These are phyloP conservation scores for Microctonus hyperodae DNA, from an alignment of 2,888 invertebrate genomes.

Conservation along the genomic window DNA sequence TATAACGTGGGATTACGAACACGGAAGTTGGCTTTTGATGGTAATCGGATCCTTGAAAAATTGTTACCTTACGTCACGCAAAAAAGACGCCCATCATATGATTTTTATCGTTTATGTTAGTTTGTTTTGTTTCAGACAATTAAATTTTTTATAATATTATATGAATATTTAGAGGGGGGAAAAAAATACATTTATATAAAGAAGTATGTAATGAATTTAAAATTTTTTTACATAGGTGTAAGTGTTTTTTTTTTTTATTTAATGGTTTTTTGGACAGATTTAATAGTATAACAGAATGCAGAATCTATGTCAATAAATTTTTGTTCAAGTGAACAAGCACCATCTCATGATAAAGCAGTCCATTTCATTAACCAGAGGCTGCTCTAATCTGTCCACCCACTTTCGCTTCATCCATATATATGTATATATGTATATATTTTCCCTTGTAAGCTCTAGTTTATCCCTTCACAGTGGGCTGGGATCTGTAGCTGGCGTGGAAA, in stretches of 20 bases:
- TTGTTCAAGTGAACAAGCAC: conserved; percentile 29
- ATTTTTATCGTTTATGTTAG: conserved; percentile 17
- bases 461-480: not conserved
- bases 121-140: conserved; percentile 14
- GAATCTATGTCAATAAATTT: conserved; percentile 27
- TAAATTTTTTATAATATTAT: not conserved
- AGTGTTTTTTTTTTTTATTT: too few relatives aligned
- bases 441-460: not conserved
- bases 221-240: too few relatives aligned
- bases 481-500: conserved; percentile 15
- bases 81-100: not conserved
- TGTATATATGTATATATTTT: not conserved
- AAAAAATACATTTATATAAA: too few relatives aligned
- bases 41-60: conserved; percentile 26
- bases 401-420: not conserved
- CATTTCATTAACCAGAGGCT: conserved; percentile 31
- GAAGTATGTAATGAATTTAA: not conserved
- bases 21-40: conserved; percentile 27
- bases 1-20: conserved; percentile 21
- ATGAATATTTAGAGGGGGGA: not conserved
- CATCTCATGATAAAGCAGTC: conserved; percentile 33
- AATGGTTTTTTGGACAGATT: not conserved
- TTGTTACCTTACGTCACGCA: conserved; percentile 26
- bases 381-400: conserved; percentile 27
- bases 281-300: not conserved